Evolutionary conservation across 2,797 vertebrate genomes (phyloP), one percentile per base, ranked within the genome.

Genomic region (Buceros bicornis): DNA sequence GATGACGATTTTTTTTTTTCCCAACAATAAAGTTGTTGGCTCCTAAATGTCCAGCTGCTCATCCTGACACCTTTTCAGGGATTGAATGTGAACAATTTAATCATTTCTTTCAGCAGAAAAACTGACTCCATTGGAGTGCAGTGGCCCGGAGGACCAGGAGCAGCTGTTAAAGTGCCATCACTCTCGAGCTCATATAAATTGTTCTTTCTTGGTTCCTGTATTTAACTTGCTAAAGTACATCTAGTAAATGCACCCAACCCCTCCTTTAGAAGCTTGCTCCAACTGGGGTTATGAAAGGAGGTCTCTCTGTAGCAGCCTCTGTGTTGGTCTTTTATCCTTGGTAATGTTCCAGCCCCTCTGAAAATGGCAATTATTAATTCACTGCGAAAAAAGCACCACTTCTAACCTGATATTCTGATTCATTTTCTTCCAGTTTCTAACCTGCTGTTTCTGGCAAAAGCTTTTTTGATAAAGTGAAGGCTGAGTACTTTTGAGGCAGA

Each of bases 131-230:
- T 62, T 91, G 64, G 74, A 91, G 90, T 80, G 61, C 43, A 84
- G 76, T 81, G 93, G 90, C 95, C 88, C 92, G 93, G 92, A 97
- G 93, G 89, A 84, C 72, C 62, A 70, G 94, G 67, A 83, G 76
- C 95, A 97, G 97, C 95, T 97, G 97, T 91, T 93, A 85, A 93
- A 97, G 96, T 91, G 71, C 82, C 93, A 82, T 93, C 62, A 73
- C 82, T 76, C 89, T 79, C 83, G 92, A 91, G 56, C 51, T 94
- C 69, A 91, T 82, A 93, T 87, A 95, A 95, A 95, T 93, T 96
- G 90, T 94, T 94, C 87, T 89, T 95, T 95, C 45, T 91, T 77
- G 89, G 54, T 93, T 96, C 86, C 93, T 90, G 65, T 82, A n/a
- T 95, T 95, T 93, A 81, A 74, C 66, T 82, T 89, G 60, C 56